Percentiles rank a stretch among this genome's conserved stretches.
Evolutionary conservation across 1,140 invertebrate species (phyloP).

Genomic region (Drosophila athabasca): DNA sequence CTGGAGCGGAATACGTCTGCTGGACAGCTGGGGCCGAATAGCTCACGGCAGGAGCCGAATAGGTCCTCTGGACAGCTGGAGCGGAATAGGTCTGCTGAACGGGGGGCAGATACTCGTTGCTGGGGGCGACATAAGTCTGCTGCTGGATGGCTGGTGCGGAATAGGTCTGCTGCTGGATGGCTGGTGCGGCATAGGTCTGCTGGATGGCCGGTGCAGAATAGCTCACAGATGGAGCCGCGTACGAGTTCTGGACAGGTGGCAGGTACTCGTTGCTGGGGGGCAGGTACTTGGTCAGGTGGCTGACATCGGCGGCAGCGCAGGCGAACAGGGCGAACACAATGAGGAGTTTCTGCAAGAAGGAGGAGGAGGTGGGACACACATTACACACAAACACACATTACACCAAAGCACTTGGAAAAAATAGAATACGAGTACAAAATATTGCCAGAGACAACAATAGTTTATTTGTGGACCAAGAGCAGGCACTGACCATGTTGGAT

Average conservation of each 20-base stretch:
- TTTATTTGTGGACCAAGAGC: neutral
- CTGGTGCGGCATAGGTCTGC: slow-evolving; percentile 44
- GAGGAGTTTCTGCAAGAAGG: slow-evolving; percentile 75
- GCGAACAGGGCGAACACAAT: slow-evolving; percentile 77
- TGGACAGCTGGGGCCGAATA: slow-evolving; percentile 31
- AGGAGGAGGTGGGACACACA: slow-evolving; percentile 7
- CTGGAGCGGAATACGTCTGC: slow-evolving; percentile 37
- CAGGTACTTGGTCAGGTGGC: slow-evolving; percentile 73
- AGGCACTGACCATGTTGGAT: slow-evolving; percentile 71
- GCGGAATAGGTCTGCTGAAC: slow-evolving; percentile 20
- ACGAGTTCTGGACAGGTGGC: slow-evolving; percentile 57
- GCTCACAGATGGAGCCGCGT: slow-evolving; percentile 39
- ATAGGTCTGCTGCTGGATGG: slow-evolving; percentile 46
- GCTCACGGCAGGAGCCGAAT: slow-evolving; percentile 43
- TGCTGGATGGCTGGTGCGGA: slow-evolving; percentile 31
- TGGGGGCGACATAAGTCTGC: slow-evolving; percentile 25
- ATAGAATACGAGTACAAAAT: slow-evolving; percentile 5
- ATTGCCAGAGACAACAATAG: no score
- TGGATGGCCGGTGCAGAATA: slow-evolving; percentile 49
- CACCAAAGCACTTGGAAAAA: slow-evolving; percentile 3
- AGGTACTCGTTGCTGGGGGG: slow-evolving; percentile 69
- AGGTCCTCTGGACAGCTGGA: slow-evolving; percentile 33
- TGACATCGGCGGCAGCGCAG: slow-evolving; percentile 76
- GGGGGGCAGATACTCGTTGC: neutral
- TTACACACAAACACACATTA: slow-evolving; percentile 27